Percentiles rank a stretch among this genome's conserved stretches.
Conservation (phyloP, 64 coral and sea anemone genomes). For the Acropora tenuis region DNA sequence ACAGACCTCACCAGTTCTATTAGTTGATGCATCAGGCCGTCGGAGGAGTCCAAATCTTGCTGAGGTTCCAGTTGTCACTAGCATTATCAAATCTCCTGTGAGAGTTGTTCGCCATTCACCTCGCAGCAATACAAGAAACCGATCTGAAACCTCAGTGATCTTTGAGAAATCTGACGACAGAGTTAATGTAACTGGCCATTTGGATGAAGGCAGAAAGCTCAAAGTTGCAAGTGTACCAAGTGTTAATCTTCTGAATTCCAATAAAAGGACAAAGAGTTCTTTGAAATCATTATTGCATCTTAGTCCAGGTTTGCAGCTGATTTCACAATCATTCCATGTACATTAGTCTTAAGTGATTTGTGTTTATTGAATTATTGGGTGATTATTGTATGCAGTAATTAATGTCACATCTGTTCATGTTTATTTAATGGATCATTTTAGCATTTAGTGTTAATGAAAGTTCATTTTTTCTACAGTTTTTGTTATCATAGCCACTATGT, state of each 20-base stretch:
- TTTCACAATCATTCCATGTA: too few species aligned
- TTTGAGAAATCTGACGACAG: constrained; percentile 11
- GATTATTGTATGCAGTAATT: too few species aligned
- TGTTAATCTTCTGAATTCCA: constrained; percentile 35
- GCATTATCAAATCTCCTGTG: constrained; percentile 72
- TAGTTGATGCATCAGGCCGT: constrained; percentile 71
- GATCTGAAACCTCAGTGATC: constrained; percentile 14
- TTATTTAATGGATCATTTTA: too few species aligned
- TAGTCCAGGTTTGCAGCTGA: constrained; percentile 26
- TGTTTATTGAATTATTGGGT: too few species aligned
- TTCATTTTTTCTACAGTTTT: too few species aligned
- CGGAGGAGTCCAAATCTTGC: constrained; percentile 67
- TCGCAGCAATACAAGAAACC: constrained; percentile 23
- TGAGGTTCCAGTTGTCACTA: constrained; percentile 86
- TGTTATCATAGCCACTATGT: too few species aligned
- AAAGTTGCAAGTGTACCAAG: constrained; percentile 68
- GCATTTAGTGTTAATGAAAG: too few species aligned
- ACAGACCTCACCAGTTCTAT: constrained; percentile 65
- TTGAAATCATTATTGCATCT: background rate
- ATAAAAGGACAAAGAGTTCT: constrained; percentile 27
- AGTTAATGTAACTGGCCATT: constrained; percentile 37
- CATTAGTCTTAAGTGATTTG: background rate
- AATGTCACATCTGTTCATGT: too few species aligned
- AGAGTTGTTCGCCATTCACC: constrained; percentile 92
- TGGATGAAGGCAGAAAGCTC: constrained; percentile 60